Percentiles rank a stretch among this genome's conserved stretches.
Conservation (phyloP, 2,888 invertebrate species). For the Aphidoletes aphidimyza region DNA sequence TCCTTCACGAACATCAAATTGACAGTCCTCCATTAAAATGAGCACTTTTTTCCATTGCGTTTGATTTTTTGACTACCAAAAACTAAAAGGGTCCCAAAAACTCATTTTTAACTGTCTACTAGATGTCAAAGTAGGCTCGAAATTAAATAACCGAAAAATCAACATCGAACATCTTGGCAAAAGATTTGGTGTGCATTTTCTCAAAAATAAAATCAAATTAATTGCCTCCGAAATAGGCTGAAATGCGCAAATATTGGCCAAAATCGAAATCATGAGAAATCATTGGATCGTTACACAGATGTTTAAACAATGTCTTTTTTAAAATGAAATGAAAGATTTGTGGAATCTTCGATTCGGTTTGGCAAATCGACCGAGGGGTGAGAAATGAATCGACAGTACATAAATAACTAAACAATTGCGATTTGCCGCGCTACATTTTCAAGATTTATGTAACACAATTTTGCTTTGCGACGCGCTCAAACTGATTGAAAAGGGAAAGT, state of each 20-base stretch:
- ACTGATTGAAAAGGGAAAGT: constrained; percentile 15
- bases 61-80: too few relatives aligned
- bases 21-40: not conserved
- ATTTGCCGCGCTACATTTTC: constrained; percentile 1
- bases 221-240: not conserved
- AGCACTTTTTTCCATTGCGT: not conserved
- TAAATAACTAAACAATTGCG: not conserved
- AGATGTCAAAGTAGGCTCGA: too few relatives aligned
- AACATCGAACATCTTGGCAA: not conserved
- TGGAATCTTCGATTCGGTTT: not conserved
- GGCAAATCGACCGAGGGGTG: constrained; percentile 28
- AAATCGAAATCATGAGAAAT: not conserved
- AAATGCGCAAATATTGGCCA: not conserved
- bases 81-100: too few relatives aligned
- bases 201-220: not conserved
- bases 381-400: constrained; percentile 8
- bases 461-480: not conserved
- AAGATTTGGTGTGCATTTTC: not conserved
- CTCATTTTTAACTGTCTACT: too few relatives aligned
- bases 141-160: not conserved
- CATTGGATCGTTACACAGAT: not conserved
- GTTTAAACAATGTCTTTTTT: too few relatives aligned
- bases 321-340: constrained; percentile 28
- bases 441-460: constrained; percentile 39
- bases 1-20: not conserved